Conservation (phyloP, 2,888 invertebrate genomes). For the Drosophila emarginata region DNA sequence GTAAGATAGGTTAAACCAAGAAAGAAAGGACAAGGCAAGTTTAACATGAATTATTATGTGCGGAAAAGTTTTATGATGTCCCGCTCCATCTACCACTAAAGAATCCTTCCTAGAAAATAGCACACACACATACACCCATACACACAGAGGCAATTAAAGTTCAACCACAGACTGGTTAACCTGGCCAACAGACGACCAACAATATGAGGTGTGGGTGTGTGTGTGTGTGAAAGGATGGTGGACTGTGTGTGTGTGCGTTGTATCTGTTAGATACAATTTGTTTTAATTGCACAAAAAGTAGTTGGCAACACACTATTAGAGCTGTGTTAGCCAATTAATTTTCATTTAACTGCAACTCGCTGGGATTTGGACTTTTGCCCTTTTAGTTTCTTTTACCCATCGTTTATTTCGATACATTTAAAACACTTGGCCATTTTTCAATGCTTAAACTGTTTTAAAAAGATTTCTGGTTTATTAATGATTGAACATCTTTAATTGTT, state of each 20-base stretch:
- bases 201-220: slow-evolving; percentile 16
- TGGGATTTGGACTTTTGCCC: slow-evolving; percentile 50
- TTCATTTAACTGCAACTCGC: slow-evolving; percentile 67
- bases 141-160: slow-evolving; percentile 19
- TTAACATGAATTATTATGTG: slow-evolving; percentile 77
- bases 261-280: slow-evolving; percentile 75
- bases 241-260: slow-evolving; percentile 25
- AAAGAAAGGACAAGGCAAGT: slow-evolving; percentile 49
- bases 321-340: slow-evolving; percentile 69
- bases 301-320: slow-evolving; percentile 69
- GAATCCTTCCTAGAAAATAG: slow-evolving; percentile 24
- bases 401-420: slow-evolving; percentile 52
- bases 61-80: slow-evolving; percentile 67
- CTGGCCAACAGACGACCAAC: slow-evolving; percentile 26
- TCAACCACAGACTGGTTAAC: slow-evolving; percentile 21
- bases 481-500: background rate
- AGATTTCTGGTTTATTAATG: slow-evolving; percentile 21
- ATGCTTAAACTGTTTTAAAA: slow-evolving; percentile 38
- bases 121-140: slow-evolving; percentile 1
- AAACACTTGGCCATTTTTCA: slow-evolving; percentile 62
- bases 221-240: background rate
- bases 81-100: slow-evolving; percentile 23
- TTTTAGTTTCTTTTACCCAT: slow-evolving; percentile 8
- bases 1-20: background rate
- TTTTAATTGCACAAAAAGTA: slow-evolving; percentile 77